Percentiles rank a stretch among this genome's conserved stretches.
These are phyloP conservation scores for Eupithecia exiguata DNA, from an alignment of 2,888 invertebrate genomes.

Conservation along the genomic window DNA sequence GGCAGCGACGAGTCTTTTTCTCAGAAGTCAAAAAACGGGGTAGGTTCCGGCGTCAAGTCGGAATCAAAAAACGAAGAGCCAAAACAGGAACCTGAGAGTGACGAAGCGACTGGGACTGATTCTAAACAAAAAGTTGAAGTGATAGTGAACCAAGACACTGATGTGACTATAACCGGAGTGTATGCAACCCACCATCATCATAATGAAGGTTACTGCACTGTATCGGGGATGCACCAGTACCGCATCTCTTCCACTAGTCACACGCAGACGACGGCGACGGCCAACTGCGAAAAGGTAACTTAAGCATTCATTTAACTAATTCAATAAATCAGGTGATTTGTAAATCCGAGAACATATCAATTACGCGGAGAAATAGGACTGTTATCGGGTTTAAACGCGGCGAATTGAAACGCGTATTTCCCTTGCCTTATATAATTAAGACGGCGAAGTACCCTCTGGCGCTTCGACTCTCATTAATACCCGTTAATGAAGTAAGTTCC, in stretches of 20 bases:
- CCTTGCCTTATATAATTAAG: conserved; percentile 58
- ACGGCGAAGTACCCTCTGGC: conserved; percentile 58
- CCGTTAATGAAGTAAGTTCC: conserved; percentile 79
- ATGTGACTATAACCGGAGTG: conserved; percentile 94
- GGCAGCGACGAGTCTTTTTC: conserved; percentile 81
- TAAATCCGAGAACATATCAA: conserved; percentile 34
- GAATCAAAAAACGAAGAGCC: conserved; percentile 77
- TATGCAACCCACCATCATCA: conserved; percentile 91
- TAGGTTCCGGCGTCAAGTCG: conserved; percentile 82
- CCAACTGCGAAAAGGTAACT: conserved; percentile 87
- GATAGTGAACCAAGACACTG: conserved; percentile 93
- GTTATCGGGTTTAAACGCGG: conserved; percentile 51
- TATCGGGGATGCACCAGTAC: conserved; percentile 91
- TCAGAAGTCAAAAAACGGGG: conserved; percentile 81
- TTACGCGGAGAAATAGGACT: conserved; percentile 25
- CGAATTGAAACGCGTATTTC: conserved; percentile 60
- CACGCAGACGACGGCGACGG: conserved; percentile 92
- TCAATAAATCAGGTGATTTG: conserved; percentile 24
- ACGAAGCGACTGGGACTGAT: conserved; percentile 63
- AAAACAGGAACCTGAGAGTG: conserved; percentile 74
- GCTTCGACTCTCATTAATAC: conserved; percentile 74
- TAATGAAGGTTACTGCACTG: conserved; percentile 91
- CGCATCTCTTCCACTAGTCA: conserved; percentile 94
- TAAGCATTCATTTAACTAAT: conserved; percentile 32
- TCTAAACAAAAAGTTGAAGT: conserved; percentile 88